Evolutionary conservation across 2,797 vertebrate species (phyloP).

Genomic region (Ptychobarbus kaznakovi): DNA sequence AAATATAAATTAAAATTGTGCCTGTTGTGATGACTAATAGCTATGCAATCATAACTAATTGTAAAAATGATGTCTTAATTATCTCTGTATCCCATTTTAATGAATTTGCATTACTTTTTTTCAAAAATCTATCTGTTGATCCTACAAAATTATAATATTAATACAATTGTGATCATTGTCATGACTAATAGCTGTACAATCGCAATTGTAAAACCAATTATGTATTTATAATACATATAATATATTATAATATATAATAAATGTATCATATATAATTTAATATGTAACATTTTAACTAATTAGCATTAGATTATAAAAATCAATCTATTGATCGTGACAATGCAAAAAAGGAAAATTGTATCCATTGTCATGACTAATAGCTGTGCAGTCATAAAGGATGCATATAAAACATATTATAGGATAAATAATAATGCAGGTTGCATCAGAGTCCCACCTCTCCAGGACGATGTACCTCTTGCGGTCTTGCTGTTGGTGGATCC

Average conservation of each 20-base stretch:
- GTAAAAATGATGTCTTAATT: background rate
- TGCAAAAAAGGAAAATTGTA: no score
- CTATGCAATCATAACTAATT: background rate
- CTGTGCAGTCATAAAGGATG: background rate
- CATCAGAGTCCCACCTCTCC: constrained; percentile 78
- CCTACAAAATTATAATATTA: background rate
- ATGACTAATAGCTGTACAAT: background rate
- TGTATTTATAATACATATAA: no score
- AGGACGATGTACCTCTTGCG: constrained; percentile 77
- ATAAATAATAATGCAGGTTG: background rate
- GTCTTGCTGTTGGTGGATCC: constrained; percentile 80
- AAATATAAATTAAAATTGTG: background rate
- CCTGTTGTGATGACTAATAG: background rate
- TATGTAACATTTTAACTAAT: background rate
- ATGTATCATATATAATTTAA: background rate
- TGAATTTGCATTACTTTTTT: background rate
- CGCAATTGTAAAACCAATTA: background rate
- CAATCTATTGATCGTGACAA: background rate
- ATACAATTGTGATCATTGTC: background rate
- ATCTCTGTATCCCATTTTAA: background rate
- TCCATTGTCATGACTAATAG: background rate
- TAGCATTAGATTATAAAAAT: background rate
- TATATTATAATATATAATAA: background rate
- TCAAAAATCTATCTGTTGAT: background rate
- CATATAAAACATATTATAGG: background rate